phyloP scores from a whole-genome alignment of 2,113 vertebrate genomes.

The Nesogale talazaci region DNA sequence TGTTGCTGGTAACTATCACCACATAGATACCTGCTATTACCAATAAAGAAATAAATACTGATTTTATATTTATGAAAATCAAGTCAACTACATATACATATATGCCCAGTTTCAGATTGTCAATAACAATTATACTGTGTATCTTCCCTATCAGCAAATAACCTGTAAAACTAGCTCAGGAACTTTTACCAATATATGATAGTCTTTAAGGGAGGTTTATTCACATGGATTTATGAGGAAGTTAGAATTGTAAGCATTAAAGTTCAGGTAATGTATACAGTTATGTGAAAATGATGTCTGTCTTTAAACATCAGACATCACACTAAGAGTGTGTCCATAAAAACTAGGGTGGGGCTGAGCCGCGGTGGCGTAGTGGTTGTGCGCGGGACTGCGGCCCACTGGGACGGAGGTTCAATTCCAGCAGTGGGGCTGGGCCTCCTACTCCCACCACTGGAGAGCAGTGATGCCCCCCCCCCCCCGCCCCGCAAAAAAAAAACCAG shows the following conservation, averaged over 20 bases:
- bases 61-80: accelerated
- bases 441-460: too few relatives aligned
- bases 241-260: not conserved
- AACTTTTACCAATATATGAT: too few relatives aligned
- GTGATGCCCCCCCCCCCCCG: too few relatives aligned
- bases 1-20: too few relatives aligned
- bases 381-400: too few relatives aligned
- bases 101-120: accelerated
- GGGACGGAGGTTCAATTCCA: too few relatives aligned
- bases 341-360: too few relatives aligned
- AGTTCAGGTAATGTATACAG: accelerated
- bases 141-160: accelerated
- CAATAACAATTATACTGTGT: accelerated
- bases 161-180: accelerated
- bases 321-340: accelerated
- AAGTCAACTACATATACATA: accelerated
- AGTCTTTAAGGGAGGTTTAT: not conserved
- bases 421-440: too few relatives aligned
- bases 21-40: accelerated
- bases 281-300: accelerated
- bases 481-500: too few relatives aligned
- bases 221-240: not conserved
- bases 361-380: too few relatives aligned
- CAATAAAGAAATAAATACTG: accelerated
- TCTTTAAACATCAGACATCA: too few relatives aligned